These are phyloP conservation scores for Myotis findleyi DNA, from an alignment of 2,797 vertebrate genomes.

Conservation along the genomic window DNA sequence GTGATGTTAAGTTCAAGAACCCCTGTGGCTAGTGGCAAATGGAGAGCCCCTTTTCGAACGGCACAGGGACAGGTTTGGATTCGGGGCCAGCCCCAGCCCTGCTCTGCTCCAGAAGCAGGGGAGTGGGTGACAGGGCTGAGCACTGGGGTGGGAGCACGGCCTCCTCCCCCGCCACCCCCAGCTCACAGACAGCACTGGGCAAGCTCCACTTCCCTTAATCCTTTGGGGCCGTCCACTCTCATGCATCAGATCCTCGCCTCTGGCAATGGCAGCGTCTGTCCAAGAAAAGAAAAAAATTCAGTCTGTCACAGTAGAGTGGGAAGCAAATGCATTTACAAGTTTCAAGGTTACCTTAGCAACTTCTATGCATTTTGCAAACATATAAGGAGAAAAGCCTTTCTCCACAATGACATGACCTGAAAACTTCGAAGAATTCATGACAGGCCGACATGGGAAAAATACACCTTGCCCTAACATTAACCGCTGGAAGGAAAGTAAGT, in stretches of 20 bases:
- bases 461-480: not conserved
- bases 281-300: constrained; percentile 39
- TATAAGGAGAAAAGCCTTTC: constrained; percentile 17
- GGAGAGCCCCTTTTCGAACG: not conserved
- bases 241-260: not conserved
- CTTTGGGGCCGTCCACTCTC: not conserved
- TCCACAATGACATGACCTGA: not conserved
- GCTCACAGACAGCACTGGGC: not conserved
- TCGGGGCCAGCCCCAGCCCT: accelerated
- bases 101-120: not conserved
- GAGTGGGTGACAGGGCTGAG: not conserved
- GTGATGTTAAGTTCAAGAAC: constrained; percentile 33
- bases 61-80: not conserved
- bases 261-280: constrained; percentile 37
- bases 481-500: constrained; percentile 48
- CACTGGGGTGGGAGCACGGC: too few species aligned
- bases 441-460: constrained; percentile 23
- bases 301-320: not conserved
- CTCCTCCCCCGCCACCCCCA: not conserved
- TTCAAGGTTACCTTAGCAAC: constrained; percentile 14
- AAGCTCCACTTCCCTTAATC: not conserved
- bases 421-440: constrained; percentile 60
- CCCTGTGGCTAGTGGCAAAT: not conserved
- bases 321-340: constrained; percentile 27
- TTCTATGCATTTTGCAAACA: constrained; percentile 34